Evolutionary conservation across 2,113 vertebrate genomes (phyloP).

Genomic region (Limnothrissa miodon): DNA sequence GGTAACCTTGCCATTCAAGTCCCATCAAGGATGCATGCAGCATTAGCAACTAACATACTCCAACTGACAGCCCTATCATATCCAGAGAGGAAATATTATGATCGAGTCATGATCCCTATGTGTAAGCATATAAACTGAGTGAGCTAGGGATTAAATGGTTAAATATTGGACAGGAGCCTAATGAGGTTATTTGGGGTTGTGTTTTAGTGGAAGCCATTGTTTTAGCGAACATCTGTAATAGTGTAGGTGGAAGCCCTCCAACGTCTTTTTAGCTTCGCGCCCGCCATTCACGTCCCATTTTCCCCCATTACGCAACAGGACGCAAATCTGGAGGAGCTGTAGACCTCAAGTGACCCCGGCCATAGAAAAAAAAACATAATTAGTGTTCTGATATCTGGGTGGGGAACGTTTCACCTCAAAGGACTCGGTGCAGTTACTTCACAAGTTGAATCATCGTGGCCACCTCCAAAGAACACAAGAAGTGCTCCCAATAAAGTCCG

Average conservation of each 20-base stretch:
- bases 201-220: constrained; percentile 52
- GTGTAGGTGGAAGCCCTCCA: constrained; percentile 47
- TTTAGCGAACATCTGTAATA: constrained; percentile 31
- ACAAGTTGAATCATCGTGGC: neutral
- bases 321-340: neutral
- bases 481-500: neutral
- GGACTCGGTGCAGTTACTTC: neutral
- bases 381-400: neutral
- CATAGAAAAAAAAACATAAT: neutral
- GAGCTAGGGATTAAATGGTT: constrained; percentile 24
- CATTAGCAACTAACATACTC: neutral
- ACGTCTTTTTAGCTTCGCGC: constrained; percentile 15
- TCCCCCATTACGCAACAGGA: neutral
- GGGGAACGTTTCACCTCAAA: neutral
- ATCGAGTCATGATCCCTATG: neutral
- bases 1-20: neutral
- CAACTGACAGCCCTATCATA: neutral
- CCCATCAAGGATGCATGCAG: neutral
- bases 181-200: constrained; percentile 36
- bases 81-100: neutral
- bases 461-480: neutral
- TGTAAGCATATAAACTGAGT: neutral
- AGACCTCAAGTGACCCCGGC: neutral
- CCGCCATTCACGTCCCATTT: neutral
- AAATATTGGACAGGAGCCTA: constrained; percentile 41